Percentiles rank a stretch among this genome's conserved stretches.
These are phyloP conservation scores for Andrena bucephala DNA, from an alignment of 2,888 invertebrate species.

Conservation along the genomic window DNA sequence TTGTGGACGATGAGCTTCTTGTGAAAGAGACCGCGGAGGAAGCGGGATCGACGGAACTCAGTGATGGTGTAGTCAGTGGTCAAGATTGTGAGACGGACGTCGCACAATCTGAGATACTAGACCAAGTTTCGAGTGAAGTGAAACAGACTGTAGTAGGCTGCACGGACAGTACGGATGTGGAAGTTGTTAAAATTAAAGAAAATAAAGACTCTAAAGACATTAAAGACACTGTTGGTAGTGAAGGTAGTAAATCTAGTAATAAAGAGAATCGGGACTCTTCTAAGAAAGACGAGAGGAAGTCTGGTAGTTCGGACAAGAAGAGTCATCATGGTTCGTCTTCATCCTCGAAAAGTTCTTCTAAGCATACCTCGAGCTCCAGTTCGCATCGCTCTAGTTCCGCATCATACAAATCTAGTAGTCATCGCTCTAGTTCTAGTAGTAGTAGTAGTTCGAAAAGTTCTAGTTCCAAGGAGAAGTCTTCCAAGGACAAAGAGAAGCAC, in stretches of 20 bases:
- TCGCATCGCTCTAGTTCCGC: constrained; percentile 77
- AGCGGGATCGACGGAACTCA: constrained; percentile 65
- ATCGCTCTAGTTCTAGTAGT: constrained; percentile 74
- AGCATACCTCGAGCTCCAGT: constrained; percentile 78
- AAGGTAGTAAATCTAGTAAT: constrained; percentile 86
- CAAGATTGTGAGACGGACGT: constrained; percentile 58
- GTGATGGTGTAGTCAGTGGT: constrained; percentile 68
- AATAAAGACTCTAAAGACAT: constrained; percentile 72
- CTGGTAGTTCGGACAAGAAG: constrained; percentile 82
- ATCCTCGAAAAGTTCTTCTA: constrained; percentile 78
- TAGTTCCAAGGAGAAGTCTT: constrained; percentile 81
- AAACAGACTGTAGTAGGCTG: constrained; percentile 72
- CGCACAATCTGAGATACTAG: constrained; percentile 65
- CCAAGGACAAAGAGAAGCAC: constrained; percentile 80
- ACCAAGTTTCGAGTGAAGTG: constrained; percentile 75
- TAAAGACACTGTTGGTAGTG: constrained; percentile 76
- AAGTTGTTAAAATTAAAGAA: constrained; percentile 65
- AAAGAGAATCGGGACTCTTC: constrained; percentile 85
- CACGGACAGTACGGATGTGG: constrained; percentile 74
- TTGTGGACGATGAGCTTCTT: constrained; percentile 61
- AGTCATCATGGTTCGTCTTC: constrained; percentile 84
- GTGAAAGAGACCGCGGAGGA: constrained; percentile 75
- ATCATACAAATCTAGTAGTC: constrained; percentile 78
- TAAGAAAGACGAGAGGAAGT: constrained; percentile 85
- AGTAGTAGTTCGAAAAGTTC: constrained; percentile 77